phyloP scores from a whole-genome alignment of 1,140 invertebrate genomes.

The Nephotettix cincticeps region DNA sequence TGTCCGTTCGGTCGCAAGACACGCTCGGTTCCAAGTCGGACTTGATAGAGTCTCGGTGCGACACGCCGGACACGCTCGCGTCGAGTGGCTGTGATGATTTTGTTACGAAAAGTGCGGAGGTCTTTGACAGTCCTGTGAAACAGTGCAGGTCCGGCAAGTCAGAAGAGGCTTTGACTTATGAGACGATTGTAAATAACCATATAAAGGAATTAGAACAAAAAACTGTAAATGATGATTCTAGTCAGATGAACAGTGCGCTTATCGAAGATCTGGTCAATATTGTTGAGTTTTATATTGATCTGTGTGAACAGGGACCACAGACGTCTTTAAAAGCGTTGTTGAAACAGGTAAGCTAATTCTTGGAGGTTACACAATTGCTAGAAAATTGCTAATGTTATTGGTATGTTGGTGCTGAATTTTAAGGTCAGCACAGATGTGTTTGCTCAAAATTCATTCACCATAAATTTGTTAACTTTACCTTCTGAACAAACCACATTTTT shows the following conservation, averaged over 20 bases:
- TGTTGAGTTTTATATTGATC: constrained; percentile 21
- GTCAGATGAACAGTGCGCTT: not conserved
- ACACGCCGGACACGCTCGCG: constrained; percentile 13
- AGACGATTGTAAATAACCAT: constrained; percentile 19
- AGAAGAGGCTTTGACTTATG: constrained; percentile 3
- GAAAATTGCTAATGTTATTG: too few relatives aligned
- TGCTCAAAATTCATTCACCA: too few relatives aligned
- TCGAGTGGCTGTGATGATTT: constrained; percentile 7
- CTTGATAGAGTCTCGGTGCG: constrained; percentile 16
- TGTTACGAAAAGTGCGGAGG: constrained; percentile 6
- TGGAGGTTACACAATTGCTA: not conserved
- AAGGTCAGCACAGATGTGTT: too few relatives aligned
- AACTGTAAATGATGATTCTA: not conserved
- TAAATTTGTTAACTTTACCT: too few relatives aligned
- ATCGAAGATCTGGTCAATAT: constrained; percentile 20
- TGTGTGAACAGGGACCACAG: constrained; percentile 17
- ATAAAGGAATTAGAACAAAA: constrained; percentile 14
- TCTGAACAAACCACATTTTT: too few relatives aligned
- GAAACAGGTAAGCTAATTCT: constrained; percentile 29
- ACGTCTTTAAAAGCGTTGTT: constrained; percentile 17
- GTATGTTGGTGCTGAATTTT: too few relatives aligned
- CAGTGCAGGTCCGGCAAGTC: not conserved
- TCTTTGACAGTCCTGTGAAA: constrained; percentile 22
- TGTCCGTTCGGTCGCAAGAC: constrained; percentile 44
- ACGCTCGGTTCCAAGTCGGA: constrained; percentile 16